Conservation (phyloP, 2,113 vertebrate species). For the Anas platyrhynchos region DNA sequence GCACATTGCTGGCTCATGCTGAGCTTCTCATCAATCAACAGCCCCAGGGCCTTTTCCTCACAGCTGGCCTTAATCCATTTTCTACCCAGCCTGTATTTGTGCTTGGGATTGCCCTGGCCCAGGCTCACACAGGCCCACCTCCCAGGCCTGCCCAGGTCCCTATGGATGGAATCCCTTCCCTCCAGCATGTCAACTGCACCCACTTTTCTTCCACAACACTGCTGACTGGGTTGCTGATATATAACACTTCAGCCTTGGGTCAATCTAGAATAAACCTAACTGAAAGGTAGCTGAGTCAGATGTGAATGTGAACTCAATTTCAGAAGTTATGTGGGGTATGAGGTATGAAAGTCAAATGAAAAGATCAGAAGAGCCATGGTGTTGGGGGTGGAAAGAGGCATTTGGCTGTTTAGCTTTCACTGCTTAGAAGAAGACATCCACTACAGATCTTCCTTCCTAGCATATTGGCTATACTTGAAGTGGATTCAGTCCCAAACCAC, state of each 20-base stretch:
- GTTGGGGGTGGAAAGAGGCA: neutral
- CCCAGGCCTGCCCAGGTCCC: too few relatives aligned
- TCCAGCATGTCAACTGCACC: too few relatives aligned
- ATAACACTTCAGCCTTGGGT: neutral
- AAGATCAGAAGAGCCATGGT: neutral
- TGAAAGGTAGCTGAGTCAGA: neutral
- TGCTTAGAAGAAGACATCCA: neutral
- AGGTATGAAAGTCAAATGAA: neutral
- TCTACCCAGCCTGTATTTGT: too few relatives aligned
- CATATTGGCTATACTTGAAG: fast-evolving
- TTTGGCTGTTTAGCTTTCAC: neutral
- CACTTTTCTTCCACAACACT: neutral
- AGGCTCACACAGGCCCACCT: too few relatives aligned
- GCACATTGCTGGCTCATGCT: too few relatives aligned
- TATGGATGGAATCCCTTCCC: too few relatives aligned
- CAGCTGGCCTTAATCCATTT: too few relatives aligned
- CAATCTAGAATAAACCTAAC: neutral
- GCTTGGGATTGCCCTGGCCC: too few relatives aligned
- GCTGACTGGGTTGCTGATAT: neutral
- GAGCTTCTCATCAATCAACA: too few relatives aligned
- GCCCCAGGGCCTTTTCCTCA: too few relatives aligned
- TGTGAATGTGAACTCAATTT: neutral
- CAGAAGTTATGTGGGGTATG: neutral
- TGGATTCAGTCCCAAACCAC: neutral
- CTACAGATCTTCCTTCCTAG: neutral